Evolutionary conservation across 1,140 invertebrate species (phyloP), one percentile per base, ranked within the genome.

Genomic region (Macrotrachela quadricornifera): DNA sequence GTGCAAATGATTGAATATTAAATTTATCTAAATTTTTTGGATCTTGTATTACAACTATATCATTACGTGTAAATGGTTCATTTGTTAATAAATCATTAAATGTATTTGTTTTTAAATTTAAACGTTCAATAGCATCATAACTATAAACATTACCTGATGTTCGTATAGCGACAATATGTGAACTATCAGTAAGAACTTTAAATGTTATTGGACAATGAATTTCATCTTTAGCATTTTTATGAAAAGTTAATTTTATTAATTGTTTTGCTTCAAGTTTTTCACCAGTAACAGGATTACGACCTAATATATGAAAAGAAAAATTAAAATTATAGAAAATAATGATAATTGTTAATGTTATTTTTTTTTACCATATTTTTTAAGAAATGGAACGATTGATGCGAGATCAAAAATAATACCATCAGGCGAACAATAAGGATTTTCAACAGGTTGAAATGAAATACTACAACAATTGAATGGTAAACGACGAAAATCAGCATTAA

Each of bases 61-160:
- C 91, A 63, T 78, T 80, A 58, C 85, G 76, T n/a, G 75, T 72
- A 67, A 96, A 97, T 12, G 85, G 78, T 60, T 81, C 77, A 71
- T 97, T 90, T 60, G 77, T 82, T 12, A 97, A 69, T 17, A 97
- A 76, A 73, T 99, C 94, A 66, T 82, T 90, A 77, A 83, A 88
- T 66, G 87, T 87, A 59, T 81, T 82, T 15, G 80, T 76, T 71
- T 96, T 97, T 43, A 97, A 79, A 66, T 97, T 97, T 2, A 99
- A 74, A 60, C 94, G 83, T 64, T 97, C 88, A 48, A 97, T 77
- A 42, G 92, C 91, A 77, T 97, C 91, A 72, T 81, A 79, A 0
- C 80, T 85, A 70, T 82, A 97, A 0, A 97, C 88, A 79, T 99
- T 96, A 46, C 92, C 92, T 45, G 85, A 94, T 9, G 77, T 80